Evolutionary conservation across 2,113 vertebrate species (phyloP).

Genomic region (Lamprologus ornatipinnis): DNA sequence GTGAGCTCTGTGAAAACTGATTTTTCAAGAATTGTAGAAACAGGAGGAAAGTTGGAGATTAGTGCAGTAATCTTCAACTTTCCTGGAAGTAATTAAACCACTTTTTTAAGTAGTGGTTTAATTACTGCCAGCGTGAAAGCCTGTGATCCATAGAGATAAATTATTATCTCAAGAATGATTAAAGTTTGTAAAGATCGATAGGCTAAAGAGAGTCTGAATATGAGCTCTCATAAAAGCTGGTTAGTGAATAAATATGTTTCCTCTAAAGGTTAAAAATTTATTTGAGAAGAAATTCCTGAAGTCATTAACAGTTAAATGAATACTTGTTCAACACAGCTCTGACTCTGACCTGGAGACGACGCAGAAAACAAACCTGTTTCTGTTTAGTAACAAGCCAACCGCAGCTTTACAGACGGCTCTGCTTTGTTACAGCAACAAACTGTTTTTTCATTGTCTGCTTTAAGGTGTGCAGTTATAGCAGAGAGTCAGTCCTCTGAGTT

Average conservation of each 20-base stretch:
- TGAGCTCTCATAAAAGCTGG: not conserved
- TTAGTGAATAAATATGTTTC: not conserved
- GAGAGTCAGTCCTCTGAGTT: not conserved
- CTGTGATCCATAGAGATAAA: not conserved
- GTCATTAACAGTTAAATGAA: not conserved
- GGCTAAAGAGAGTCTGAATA: not conserved
- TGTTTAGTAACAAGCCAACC: not conserved
- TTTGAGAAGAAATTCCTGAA: not conserved
- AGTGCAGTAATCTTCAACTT: no score
- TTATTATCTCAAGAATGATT: not conserved
- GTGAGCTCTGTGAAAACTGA: not conserved
- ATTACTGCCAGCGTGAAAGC: not conserved
- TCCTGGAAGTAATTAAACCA: no score
- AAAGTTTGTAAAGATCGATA: not conserved
- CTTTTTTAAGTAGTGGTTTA: not conserved
- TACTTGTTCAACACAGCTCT: not conserved
- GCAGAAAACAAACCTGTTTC: not conserved
- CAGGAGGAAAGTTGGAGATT: not conserved
- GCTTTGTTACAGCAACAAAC: not conserved
- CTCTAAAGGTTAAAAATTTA: not conserved
- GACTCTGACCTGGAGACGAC: not conserved
- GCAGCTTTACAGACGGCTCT: not conserved
- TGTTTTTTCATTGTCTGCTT: not conserved
- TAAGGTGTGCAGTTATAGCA: not conserved
- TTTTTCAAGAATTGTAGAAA: not conserved